Percentiles rank a stretch among this genome's conserved stretches.
Conservation (phyloP, 1,140 invertebrate genomes). For the Melipona quadrifasciata region DNA sequence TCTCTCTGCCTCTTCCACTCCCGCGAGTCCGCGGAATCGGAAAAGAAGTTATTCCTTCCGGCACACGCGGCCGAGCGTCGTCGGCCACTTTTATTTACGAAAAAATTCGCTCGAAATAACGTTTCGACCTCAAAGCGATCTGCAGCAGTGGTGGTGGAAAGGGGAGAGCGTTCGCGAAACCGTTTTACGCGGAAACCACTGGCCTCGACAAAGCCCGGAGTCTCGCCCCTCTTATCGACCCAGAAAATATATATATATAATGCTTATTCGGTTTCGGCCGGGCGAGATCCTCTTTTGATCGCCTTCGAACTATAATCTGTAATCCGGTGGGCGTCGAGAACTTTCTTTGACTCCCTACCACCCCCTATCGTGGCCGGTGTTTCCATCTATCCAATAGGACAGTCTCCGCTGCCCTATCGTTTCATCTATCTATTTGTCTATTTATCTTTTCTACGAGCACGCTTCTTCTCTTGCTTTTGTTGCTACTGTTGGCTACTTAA, state of each 20-base stretch:
- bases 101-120: slow-evolving; percentile 20
- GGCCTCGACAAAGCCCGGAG: background rate
- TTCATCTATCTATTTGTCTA: slow-evolving; percentile 50
- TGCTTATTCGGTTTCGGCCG: slow-evolving; percentile 33
- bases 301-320: slow-evolving; percentile 35
- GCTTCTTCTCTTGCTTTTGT: background rate
- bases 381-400: background rate
- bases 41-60: background rate
- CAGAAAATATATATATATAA: slow-evolving; percentile 35
- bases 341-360: background rate
- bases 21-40: background rate
- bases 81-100: slow-evolving; percentile 13
- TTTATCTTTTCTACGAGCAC: slow-evolving; percentile 27
- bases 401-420: background rate
- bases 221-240: slow-evolving; percentile 13
- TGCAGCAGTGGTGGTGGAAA: too few species aligned
- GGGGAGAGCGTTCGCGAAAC: background rate
- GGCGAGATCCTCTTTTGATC: slow-evolving; percentile 44
- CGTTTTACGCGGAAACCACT: background rate
- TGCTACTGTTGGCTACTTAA: slow-evolving; percentile 42
- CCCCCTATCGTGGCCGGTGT: background rate
- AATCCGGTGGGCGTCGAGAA: slow-evolving; percentile 41
- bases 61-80: background rate
- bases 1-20: background rate
- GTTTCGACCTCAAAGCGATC: background rate